A percentile compares a stretch with the other conserved stretches of the same genome.
Conservation (phyloP, 2,888 invertebrate genomes). For the Cetonia aurata region DNA sequence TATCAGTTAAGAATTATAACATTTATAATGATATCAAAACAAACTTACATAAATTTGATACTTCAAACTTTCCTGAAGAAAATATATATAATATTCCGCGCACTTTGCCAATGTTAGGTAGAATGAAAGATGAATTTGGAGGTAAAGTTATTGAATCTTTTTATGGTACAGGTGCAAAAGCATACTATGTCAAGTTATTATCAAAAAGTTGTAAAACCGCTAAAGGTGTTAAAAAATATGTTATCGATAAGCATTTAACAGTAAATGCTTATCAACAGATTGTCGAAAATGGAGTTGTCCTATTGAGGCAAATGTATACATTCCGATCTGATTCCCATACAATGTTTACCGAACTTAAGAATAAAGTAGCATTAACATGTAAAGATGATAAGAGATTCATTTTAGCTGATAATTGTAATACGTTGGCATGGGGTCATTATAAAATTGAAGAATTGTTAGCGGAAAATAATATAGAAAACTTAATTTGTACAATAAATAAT, state of each 20-base stretch:
- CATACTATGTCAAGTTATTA: conserved; percentile 1
- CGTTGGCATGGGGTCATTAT: too few relatives aligned
- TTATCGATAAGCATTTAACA: too few relatives aligned
- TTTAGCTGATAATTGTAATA: too few relatives aligned
- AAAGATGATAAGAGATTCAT: conserved; percentile 12
- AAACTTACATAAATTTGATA: conserved; percentile 41
- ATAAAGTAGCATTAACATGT: conserved; percentile 4
- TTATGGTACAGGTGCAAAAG: conserved; percentile 18
- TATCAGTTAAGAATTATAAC: too few relatives aligned
- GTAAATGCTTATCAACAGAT: not conserved
- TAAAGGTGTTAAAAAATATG: too few relatives aligned
- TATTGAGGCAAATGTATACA: not conserved
- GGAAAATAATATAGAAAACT: too few relatives aligned
- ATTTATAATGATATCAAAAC: conserved; percentile 57
- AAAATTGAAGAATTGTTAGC: too few relatives aligned
- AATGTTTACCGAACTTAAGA: not conserved
- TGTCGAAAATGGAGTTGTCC: not conserved
- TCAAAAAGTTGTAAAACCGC: too few relatives aligned
- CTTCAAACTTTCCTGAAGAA: conserved; percentile 1
- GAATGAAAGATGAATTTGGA: conserved; percentile 16
- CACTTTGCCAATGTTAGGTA: not conserved
- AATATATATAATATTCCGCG: conserved; percentile 5
- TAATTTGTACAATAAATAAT: too few relatives aligned
- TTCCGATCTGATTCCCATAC: conserved; percentile 12
- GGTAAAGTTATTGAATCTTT: conserved; percentile 12